Evolutionary conservation across 53 echinoderm and acorn worm genomes (phyloP), one percentile per base, ranked within the genome.

Genomic region (Apostichopus leukothele): DNA sequence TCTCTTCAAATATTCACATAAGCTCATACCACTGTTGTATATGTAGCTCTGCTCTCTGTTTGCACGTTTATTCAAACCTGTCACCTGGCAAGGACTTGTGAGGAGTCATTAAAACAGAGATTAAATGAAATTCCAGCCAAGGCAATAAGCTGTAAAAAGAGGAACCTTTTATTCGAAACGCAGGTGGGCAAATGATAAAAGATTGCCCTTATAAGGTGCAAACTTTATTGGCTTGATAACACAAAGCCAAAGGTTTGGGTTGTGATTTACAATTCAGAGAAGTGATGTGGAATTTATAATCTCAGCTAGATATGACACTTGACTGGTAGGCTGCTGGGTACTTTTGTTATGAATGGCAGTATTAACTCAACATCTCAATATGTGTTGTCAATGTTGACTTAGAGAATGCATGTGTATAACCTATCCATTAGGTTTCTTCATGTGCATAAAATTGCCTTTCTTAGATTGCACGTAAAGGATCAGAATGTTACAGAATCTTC

Each of bases 171-270:
- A 51, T 79, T 53, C 63, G 13, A 79, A 79, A 79, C 10, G 54
- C 79, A 79, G 79, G 79, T 79, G 79, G 51, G 79, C 53, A 79
- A 79, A 79, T 52, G 39, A 9, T 79, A 53, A 79, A 79, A 79
- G 79, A 79, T 79, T 79, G 54, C 19, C 79, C 79, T 52, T 79
- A 51, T 51, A 79, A 79, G 79, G 79, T 79, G 79, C 18, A 51
- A 79, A 52, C 8, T 79, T 79, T 79, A 79, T 79, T 18, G 79
- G 52, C 50, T 53, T 63, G 63, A 63, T 63, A 63, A 13, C 63
- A 63, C 12, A 63, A 63, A 63, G 63, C 63, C 11, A 63, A 63
- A 63, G 63, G 63, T 11, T 63, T 13, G 63, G 16, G 11, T 63
- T 63, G 63, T 63, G 63, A 63, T 63, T 63, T 63, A 63, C 63